phyloP scores from a whole-genome alignment of 2,797 vertebrate species.

The Emydoidea blandingii region DNA sequence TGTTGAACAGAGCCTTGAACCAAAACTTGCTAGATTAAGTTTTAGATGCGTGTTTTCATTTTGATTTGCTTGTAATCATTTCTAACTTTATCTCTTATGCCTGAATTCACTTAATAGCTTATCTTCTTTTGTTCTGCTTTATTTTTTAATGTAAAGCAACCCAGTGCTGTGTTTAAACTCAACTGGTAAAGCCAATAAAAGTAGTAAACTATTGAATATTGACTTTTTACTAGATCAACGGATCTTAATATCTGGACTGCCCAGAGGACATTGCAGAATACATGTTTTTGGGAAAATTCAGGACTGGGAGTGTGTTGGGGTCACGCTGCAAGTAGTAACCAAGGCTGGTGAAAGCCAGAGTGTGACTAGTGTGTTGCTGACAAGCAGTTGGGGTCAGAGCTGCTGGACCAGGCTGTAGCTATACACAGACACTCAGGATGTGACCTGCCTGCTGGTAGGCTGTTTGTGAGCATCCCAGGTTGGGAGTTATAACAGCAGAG shows the following conservation, averaged over 20 bases:
- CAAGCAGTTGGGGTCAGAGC: neutral
- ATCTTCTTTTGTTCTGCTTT: neutral
- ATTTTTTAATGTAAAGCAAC: neutral
- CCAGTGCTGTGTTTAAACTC: neutral
- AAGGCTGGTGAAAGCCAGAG: neutral
- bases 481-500: no score
- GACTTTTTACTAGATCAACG: neutral
- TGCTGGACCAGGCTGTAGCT: no score
- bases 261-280: no score
- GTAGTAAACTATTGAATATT: neutral
- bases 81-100: neutral
- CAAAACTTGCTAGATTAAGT: neutral
- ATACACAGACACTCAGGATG: no score
- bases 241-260: neutral
- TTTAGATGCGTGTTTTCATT: neutral
- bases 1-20: no score
- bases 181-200: neutral
- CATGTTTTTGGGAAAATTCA: neutral
- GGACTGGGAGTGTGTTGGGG: neutral
- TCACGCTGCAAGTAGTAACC: neutral
- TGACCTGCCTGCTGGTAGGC: no score
- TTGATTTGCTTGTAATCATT: neutral
- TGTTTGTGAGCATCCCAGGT: no score
- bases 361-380: neutral
- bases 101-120: neutral